phyloP scores from a whole-genome alignment of 2,888 invertebrate species.

The Hydriomena furcata region DNA sequence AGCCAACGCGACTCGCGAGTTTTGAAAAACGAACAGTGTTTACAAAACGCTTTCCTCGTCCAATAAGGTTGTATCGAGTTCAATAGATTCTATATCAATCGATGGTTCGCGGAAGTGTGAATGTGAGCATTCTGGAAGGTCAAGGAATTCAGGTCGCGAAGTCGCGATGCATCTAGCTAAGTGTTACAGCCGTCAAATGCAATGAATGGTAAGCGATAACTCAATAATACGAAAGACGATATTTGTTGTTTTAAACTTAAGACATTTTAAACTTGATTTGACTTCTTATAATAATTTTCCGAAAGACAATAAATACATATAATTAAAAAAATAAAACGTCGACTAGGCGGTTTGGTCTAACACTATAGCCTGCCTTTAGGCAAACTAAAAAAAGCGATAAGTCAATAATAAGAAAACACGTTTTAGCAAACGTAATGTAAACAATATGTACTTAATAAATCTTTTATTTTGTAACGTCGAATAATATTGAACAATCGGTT shows the following conservation, averaged over 20 bases:
- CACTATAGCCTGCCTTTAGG: too few species aligned
- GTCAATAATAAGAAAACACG: conserved; percentile 34
- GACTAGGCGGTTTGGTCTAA: too few species aligned
- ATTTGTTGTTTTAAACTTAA: too few species aligned
- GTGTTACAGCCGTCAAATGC: conserved; percentile 35
- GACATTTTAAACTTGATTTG: too few species aligned
- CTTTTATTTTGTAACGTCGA: conserved; percentile 14
- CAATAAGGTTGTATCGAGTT: conserved; percentile 34
- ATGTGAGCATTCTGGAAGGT: conserved; percentile 55
- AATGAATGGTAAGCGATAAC: conserved; percentile 47
- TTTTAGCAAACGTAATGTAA: conserved; percentile 25
- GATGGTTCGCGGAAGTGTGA: conserved; percentile 53
- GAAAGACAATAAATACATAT: too few species aligned
- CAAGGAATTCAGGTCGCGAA: conserved; percentile 50
- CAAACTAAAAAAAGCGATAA: too few species aligned
- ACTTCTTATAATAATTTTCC: too few species aligned
- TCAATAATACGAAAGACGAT: conserved; percentile 30
- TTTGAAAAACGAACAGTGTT: conserved; percentile 57
- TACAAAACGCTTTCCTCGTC: conserved; percentile 43
- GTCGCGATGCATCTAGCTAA: conserved; percentile 42
- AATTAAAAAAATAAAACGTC: too few species aligned
- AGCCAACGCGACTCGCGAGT: conserved; percentile 40
- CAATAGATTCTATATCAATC: conserved; percentile 41
- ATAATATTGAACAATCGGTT: conserved; percentile 13
- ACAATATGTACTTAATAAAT: conserved; percentile 11